Evolutionary conservation across 2,888 invertebrate genomes (phyloP).

Genomic region (Caenorhabditis angaria): DNA sequence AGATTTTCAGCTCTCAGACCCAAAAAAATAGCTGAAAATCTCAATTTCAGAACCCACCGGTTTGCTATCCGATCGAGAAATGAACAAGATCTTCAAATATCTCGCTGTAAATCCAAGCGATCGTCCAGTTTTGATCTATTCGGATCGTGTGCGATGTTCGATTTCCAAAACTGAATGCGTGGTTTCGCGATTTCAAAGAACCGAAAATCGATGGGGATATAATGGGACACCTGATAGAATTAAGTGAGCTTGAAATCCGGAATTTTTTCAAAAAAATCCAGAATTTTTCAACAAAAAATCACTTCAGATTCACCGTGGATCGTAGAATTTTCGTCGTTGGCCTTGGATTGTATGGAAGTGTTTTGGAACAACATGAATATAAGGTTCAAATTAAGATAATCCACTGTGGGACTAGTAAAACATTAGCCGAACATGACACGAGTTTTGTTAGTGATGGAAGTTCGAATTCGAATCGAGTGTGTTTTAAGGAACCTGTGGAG

Average conservation of each 20-base stretch:
- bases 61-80: constrained; percentile 81
- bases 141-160: constrained; percentile 36
- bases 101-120: constrained; percentile 79
- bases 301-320: constrained; percentile 83
- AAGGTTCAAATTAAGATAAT: constrained; percentile 75
- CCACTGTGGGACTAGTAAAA: constrained; percentile 81
- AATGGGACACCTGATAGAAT: constrained; percentile 85
- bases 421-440: constrained; percentile 81
- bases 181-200: constrained; percentile 79
- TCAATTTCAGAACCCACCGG: constrained; percentile 78
- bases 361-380: constrained; percentile 82
- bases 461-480: constrained; percentile 80
- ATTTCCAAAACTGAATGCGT: constrained; percentile 44
- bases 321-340: constrained; percentile 84
- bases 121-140: constrained; percentile 79
- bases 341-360: constrained; percentile 85
- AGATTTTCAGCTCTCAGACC: no score
- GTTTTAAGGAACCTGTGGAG: constrained; percentile 79
- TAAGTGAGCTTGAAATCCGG: constrained; percentile 74
- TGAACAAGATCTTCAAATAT: constrained; percentile 79
- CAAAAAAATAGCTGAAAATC: no score
- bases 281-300: not conserved
- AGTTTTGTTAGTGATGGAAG: constrained; percentile 84
- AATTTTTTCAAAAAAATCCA: not conserved
- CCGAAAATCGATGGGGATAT: constrained; percentile 85